Evolutionary conservation across 2,888 invertebrate species (phyloP).

Genomic region (Phanerotoma sp.): DNA sequence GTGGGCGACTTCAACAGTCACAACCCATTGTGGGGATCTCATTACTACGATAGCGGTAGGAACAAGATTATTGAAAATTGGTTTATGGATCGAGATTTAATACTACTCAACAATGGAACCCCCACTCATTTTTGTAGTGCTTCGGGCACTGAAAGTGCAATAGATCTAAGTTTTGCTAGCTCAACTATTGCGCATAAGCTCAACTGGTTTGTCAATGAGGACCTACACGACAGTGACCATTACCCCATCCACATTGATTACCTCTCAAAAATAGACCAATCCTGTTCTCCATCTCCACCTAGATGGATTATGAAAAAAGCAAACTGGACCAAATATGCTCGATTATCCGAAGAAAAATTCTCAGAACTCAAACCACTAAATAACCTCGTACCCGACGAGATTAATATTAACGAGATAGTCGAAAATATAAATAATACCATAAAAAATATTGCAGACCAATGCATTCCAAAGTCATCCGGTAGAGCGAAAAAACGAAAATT

Average conservation of each 20-base stretch:
- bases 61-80: constrained; percentile 28
- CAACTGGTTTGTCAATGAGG: background rate
- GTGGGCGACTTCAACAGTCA: constrained; percentile 35
- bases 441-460: background rate
- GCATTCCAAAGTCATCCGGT: constrained; percentile 16
- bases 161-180: constrained; percentile 21
- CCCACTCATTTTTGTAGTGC: constrained; percentile 27
- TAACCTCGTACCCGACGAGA: background rate
- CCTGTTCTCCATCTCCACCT: background rate
- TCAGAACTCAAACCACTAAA: background rate
- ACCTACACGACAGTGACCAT: constrained; percentile 13
- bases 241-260: constrained; percentile 5
- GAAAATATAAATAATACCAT: constrained; percentile 16
- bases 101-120: constrained; percentile 12
- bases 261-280: background rate
- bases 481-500: constrained; percentile 8
- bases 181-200: background rate
- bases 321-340: constrained; percentile 20
- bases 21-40: constrained; percentile 26
- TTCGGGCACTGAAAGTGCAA: constrained; percentile 21
- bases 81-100: constrained; percentile 21
- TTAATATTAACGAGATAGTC: constrained; percentile 20
- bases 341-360: background rate
- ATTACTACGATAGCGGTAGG: constrained; percentile 26
- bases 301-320: constrained; percentile 31